A percentile compares a stretch with the other conserved stretches of the same genome.
Conservation (phyloP, 2,888 invertebrate species). For the Xylophagus ater region DNA sequence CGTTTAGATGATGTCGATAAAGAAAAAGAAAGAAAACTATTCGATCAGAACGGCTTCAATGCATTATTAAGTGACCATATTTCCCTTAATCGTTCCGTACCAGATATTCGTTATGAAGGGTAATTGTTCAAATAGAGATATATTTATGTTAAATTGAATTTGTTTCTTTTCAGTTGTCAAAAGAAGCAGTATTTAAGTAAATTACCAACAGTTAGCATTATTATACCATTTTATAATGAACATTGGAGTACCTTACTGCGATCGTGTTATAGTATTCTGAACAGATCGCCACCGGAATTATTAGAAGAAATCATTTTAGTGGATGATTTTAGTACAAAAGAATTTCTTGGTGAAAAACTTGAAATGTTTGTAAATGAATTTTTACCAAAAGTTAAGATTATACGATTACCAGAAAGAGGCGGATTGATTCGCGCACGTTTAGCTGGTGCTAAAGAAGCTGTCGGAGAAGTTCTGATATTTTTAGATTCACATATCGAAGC, state of each 20-base stretch:
- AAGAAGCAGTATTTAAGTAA: conserved; percentile 54
- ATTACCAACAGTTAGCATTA: conserved; percentile 73
- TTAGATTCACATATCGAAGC: conserved; percentile 87
- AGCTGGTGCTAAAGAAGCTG: conserved; percentile 66
- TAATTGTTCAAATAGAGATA: conserved; percentile 23
- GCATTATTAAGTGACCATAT: conserved; percentile 84
- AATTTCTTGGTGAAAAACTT: conserved; percentile 53
- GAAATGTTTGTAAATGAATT: conserved; percentile 62
- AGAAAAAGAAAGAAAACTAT: conserved; percentile 54
- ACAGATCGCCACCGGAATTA: conserved; percentile 66
- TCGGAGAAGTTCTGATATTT: conserved; percentile 73
- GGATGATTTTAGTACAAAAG: conserved; percentile 73
- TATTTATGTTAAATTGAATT: neutral
- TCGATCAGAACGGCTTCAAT: conserved; percentile 85
- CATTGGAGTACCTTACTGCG: conserved; percentile 79
- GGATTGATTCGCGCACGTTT: conserved; percentile 80
- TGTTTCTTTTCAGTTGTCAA: conserved; percentile 44
- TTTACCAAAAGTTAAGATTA: conserved; percentile 60
- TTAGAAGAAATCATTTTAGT: conserved; percentile 80
- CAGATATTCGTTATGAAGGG: conserved; percentile 57
- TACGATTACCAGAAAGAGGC: conserved; percentile 59
- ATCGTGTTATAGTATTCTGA: conserved; percentile 59
- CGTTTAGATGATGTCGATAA: conserved; percentile 48
- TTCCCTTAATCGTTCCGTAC: conserved; percentile 70
- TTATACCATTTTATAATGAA: conserved; percentile 90